Percentiles rank a stretch among this genome's conserved stretches.
Conservation (phyloP, 2,113 vertebrate genomes). For the Apaloderma vittatum region DNA sequence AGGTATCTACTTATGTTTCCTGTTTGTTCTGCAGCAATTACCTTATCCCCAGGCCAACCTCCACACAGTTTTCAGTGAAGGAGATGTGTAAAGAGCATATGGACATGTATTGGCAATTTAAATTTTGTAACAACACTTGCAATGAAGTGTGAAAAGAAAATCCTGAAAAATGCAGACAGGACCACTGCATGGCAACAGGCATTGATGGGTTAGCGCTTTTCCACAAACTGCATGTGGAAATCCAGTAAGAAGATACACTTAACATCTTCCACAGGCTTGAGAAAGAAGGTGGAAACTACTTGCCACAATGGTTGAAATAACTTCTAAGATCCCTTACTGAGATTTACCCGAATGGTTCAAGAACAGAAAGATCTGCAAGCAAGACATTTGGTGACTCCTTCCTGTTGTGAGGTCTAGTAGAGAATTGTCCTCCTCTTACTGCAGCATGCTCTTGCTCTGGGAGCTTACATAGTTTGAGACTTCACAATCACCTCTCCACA, state of each 20-base stretch:
- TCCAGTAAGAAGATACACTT: not conserved
- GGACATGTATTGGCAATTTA: fast-evolving
- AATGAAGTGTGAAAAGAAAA: not conserved
- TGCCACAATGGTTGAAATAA: not conserved
- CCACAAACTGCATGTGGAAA: not conserved
- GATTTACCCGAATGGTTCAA: not conserved
- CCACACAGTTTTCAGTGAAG: not conserved
- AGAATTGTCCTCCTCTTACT: not conserved
- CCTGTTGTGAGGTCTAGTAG: not conserved
- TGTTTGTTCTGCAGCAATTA: not conserved
- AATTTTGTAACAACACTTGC: not conserved
- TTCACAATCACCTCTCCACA: not conserved
- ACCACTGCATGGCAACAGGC: not conserved
- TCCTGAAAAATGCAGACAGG: not conserved
- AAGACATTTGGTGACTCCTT: not conserved
- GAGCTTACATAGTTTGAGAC: not conserved
- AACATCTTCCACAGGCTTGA: not conserved
- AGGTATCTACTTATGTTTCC: not conserved
- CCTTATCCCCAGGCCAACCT: not conserved
- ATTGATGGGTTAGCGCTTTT: fast-evolving
- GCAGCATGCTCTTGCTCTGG: not conserved
- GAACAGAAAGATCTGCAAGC: not conserved
- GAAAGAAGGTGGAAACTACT: not conserved
- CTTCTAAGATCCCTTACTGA: not conserved
- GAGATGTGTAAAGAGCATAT: not conserved